phyloP scores from a whole-genome alignment of 2,888 invertebrate genomes.

The Caenorhabditis sp. region DNA sequence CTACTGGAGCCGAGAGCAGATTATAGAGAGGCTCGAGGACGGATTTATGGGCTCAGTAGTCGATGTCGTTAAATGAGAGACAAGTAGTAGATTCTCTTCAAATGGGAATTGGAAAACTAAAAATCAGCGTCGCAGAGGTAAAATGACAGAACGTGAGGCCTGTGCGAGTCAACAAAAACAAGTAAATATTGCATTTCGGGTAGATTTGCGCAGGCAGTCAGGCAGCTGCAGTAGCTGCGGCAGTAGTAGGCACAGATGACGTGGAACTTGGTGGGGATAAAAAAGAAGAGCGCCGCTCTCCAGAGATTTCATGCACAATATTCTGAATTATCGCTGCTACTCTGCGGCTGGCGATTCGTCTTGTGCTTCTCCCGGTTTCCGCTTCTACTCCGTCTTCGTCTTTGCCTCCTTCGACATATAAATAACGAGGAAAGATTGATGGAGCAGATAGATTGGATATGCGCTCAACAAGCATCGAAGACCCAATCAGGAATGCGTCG shows the following conservation, averaged over 20 bases:
- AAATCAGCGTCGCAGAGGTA: background rate
- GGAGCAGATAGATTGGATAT: conserved; percentile 9
- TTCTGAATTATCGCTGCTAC: conserved; percentile 1
- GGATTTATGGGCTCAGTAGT: no score
- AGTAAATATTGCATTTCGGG: conserved; percentile 50
- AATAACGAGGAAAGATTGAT: conserved; percentile 32
- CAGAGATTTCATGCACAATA: background rate
- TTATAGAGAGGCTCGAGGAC: background rate
- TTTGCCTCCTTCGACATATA: background rate
- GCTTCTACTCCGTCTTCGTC: background rate
- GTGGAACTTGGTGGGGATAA: background rate
- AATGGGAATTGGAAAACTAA: background rate
- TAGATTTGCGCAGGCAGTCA: conserved; percentile 40
- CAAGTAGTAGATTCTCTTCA: background rate
- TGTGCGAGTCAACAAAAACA: conserved; percentile 57
- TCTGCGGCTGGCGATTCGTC: background rate
- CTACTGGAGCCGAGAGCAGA: background rate
- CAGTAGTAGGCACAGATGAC: conserved; percentile 16
- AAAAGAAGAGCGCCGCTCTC: background rate
- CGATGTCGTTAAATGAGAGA: background rate
- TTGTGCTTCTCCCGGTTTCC: conserved; percentile 1
- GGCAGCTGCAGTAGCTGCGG: conserved; percentile 2
- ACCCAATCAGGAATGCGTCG: conserved; percentile 4
- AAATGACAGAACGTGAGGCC: conserved; percentile 19
- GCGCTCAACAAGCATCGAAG: background rate